Evolutionary conservation across 2,797 vertebrate genomes (phyloP).

Genomic region (Hypotaenidia okinawae): DNA sequence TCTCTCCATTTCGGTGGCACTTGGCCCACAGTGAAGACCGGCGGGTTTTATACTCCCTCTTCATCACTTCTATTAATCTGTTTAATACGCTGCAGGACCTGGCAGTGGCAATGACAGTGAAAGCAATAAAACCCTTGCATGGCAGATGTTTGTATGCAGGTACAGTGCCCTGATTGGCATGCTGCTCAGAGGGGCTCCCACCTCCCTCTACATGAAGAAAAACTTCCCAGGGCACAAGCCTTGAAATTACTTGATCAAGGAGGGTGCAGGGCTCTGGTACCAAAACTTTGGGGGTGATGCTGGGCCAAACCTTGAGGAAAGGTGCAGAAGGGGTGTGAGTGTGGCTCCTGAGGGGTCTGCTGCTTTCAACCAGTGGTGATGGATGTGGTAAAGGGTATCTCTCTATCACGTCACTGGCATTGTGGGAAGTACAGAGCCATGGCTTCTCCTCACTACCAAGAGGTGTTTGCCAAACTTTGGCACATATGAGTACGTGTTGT

Average conservation of each 20-base stretch:
- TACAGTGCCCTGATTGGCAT: accelerated
- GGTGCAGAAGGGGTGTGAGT: not conserved
- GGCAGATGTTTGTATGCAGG: constrained; percentile 58
- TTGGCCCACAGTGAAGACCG: constrained; percentile 81
- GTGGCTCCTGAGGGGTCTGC: not conserved
- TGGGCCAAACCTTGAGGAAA: not conserved
- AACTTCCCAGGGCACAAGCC: accelerated
- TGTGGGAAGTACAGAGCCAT: accelerated
- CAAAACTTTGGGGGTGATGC: accelerated
- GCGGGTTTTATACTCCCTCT: constrained; percentile 82
- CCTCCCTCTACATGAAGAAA: not conserved
- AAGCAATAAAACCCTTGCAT: constrained; percentile 83
- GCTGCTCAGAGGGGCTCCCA: not conserved
- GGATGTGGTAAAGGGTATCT: accelerated
- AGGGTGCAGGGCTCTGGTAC: not conserved
- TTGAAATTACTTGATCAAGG: accelerated
- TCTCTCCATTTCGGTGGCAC: not conserved
- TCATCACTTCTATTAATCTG: constrained; percentile 89
- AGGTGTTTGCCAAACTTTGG: no score
- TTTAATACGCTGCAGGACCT: constrained; percentile 89
- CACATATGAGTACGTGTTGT: no score
- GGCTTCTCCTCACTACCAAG: not conserved
- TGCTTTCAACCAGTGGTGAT: not conserved
- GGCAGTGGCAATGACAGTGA: constrained; percentile 78
- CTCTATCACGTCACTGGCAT: not conserved